Conservation (phyloP, 2,797 vertebrate genomes). For the Darevskia nairensis region DNA sequence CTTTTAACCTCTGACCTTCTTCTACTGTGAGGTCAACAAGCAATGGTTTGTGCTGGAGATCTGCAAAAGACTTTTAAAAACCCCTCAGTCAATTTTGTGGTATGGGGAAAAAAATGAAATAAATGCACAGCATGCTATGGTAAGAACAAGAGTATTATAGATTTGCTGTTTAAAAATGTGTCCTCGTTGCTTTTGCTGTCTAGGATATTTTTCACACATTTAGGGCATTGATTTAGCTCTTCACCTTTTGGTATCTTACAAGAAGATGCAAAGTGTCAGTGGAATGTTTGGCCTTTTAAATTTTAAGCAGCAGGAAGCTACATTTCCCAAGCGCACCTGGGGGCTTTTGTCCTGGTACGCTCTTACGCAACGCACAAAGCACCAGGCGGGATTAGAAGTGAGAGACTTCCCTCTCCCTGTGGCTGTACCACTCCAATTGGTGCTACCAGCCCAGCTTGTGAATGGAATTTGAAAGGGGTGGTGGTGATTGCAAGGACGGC, state of each 20-base stretch:
- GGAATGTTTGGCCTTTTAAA: not conserved
- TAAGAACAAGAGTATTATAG: not conserved
- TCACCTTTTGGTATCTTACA: not conserved
- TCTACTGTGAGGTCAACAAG: conserved; percentile 97
- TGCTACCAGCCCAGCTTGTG: too few species aligned
- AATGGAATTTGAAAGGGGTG: not conserved
- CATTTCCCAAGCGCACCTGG: not conserved
- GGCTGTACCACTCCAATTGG: not conserved
- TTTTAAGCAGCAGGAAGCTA: not conserved
- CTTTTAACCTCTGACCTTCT: conserved; percentile 98
- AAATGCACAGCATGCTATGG: accelerated
- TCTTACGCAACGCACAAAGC: not conserved
- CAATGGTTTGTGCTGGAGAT: conserved; percentile 95
- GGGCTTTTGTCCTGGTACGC: not conserved
- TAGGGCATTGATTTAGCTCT: not conserved
- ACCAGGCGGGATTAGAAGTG: not conserved
- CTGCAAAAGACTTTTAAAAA: conserved; percentile 93
- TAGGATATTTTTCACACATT: not conserved
- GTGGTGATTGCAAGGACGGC: not conserved
- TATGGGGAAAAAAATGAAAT: conserved; percentile 19
- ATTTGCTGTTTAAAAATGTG: not conserved
- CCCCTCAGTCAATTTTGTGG: conserved; percentile 62
- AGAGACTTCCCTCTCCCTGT: not conserved
- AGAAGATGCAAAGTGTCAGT: not conserved
- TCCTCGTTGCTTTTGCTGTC: not conserved